Conservation (phyloP, 2,888 invertebrate species). For the Polydesmus complanatus region DNA sequence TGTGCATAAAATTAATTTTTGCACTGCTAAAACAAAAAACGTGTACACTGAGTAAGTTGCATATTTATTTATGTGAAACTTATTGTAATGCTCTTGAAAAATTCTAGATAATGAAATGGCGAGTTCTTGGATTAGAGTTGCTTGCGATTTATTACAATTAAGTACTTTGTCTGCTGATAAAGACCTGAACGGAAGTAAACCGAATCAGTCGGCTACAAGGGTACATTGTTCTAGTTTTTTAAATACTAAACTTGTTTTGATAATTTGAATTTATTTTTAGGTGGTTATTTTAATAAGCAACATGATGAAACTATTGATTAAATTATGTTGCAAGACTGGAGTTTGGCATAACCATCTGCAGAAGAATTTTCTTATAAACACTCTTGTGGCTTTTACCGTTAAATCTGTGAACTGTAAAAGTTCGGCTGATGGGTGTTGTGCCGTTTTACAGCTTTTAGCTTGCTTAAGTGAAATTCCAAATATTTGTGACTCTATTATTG, state of each 20-base stretch:
- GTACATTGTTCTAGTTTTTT: not conserved
- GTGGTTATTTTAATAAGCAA: not conserved
- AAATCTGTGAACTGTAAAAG: not conserved
- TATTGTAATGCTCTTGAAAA: not conserved
- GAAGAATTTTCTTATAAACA: not conserved
- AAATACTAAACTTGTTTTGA: not conserved
- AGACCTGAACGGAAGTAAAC: not conserved
- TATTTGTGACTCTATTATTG: not conserved
- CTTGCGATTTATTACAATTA: not conserved
- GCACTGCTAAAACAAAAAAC: not conserved
- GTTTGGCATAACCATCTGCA: not conserved
- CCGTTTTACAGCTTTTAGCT: slow-evolving; percentile 2
- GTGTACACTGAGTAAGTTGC: not conserved
- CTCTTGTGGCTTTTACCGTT: not conserved
- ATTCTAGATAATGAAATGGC: not conserved
- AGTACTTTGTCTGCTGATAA: not conserved
- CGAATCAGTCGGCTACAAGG: not conserved
- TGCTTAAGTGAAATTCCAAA: not conserved
- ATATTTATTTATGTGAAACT: not conserved
- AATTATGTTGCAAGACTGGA: not conserved
- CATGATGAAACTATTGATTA: not conserved
- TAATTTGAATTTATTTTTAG: not conserved
- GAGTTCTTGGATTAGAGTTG: not conserved
- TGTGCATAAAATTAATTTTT: not conserved
- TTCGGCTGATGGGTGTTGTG: slow-evolving; percentile 5